Evolutionary conservation across 2,113 vertebrate species (phyloP), one percentile per base, ranked within the genome.

Genomic region (Tragulus kanchil): DNA sequence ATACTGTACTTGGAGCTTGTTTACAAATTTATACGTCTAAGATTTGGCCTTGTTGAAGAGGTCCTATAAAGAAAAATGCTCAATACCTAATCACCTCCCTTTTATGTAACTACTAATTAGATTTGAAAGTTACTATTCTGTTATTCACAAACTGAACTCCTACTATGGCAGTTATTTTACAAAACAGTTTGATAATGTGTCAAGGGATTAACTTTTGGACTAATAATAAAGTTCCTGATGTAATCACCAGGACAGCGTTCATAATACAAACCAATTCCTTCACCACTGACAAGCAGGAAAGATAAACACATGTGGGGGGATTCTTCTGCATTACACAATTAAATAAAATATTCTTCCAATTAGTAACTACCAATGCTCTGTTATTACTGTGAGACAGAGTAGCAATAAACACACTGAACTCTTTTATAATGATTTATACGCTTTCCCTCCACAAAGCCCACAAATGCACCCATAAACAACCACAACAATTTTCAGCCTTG

Each of bases 201-300:
- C 90, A 84, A 87, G 54, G 42, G 85, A 85, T 89, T 95, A 77
- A 93, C 90, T 89, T 97, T 94, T 42, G 52, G 45, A 82, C 6
- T 87, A 96, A 69, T 79, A 94, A 69, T 96, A 87, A 98, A 71
- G 62, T 9, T 93, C 0, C 79, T 25, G 25, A 95, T 69, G 26
- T 95, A 90, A 71, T 96, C 94, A 93, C 58, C 81, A 71, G 87
- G 25, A 90, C 14, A 96, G 81, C 73, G 36, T 48, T 93, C 86
- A 69, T 94, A 93, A 36, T 73, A 94, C 88, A 67, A 67, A 17
- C n/a, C 86, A 94, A n/a, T 89, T 98, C 95, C 89, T 97, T 95
- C 65, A 95, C 42, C 45, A 65, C 42, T 79, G 92, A 94, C 78
- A 97, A 96, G 65, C 67, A 62, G 31, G 94, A 61, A 91, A 91